phyloP scores from a whole-genome alignment of 2,888 invertebrate species.

The Agonopterix alstromeriana region DNA sequence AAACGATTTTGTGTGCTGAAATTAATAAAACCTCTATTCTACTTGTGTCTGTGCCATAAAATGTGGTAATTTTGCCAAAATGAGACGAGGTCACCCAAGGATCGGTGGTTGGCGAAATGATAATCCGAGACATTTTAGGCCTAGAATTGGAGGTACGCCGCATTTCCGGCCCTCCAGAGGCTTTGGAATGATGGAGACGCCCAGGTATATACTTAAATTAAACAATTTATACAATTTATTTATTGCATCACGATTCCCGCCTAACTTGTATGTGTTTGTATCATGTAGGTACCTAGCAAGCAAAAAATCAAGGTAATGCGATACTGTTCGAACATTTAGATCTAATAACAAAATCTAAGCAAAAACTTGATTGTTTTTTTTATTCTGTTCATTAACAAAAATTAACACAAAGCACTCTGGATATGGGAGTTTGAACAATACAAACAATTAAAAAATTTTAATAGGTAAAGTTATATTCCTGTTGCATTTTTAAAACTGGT shows the following conservation, averaged over 20 bases:
- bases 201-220: slow-evolving; percentile 32
- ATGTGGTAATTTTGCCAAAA: slow-evolving; percentile 48
- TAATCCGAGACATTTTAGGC: slow-evolving; percentile 56
- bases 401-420: too few species aligned
- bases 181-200: slow-evolving; percentile 31
- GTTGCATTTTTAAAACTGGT: too few species aligned
- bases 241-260: slow-evolving; percentile 40
- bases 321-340: too few species aligned
- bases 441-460: too few species aligned
- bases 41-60: slow-evolving; percentile 19
- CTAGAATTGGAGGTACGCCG: slow-evolving; percentile 45
- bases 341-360: too few species aligned
- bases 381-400: too few species aligned
- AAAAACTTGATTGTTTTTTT: too few species aligned
- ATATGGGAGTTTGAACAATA: too few species aligned
- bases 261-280: slow-evolving; percentile 15
- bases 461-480: too few species aligned
- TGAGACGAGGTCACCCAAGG: slow-evolving; percentile 69
- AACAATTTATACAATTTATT: not conserved
- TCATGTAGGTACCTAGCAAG: not conserved
- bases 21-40: not conserved
- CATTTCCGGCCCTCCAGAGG: slow-evolving; percentile 44
- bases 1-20: not conserved
- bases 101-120: slow-evolving; percentile 64
- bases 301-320: not conserved